A percentile compares a stretch with the other conserved stretches of the same genome.
These are phyloP conservation scores for Alces alces DNA, from an alignment of 2,113 vertebrate genomes.

Conservation along the genomic window DNA sequence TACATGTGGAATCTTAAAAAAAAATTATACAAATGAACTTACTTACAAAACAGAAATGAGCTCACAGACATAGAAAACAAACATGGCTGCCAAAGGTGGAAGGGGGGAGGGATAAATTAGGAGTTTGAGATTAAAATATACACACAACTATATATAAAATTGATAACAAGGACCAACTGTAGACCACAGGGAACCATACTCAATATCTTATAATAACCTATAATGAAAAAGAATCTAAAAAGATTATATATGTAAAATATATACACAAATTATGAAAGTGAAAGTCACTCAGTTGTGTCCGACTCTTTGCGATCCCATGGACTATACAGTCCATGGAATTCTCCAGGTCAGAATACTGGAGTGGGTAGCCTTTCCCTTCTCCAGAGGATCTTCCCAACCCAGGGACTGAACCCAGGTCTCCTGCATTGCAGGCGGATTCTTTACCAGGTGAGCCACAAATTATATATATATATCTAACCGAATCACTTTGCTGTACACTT, in stretches of 20 bases:
- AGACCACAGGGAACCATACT: not conserved
- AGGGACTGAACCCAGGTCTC: not conserved
- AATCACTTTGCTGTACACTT: not conserved
- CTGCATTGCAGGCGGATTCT: not conserved
- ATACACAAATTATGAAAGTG: not conserved
- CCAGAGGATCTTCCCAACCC: not conserved
- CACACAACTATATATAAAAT: not conserved
- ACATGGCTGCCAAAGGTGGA: not conserved
- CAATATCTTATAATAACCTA: not conserved
- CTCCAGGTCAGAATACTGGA: not conserved
- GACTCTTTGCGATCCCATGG: not conserved
- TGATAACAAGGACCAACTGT: not conserved
- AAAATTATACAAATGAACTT: not conserved
- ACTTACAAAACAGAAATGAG: not conserved
- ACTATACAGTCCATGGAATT: not conserved
- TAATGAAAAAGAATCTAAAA: not conserved
- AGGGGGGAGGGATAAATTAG: not conserved
- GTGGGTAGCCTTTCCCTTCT: not conserved
- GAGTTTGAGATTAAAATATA: not conserved
- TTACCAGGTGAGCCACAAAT: not conserved
- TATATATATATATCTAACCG: not conserved
- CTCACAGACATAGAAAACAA: not conserved
- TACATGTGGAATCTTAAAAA: not conserved
- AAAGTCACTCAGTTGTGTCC: not conserved
- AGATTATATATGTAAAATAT: not conserved